Conservation (phyloP, 2,113 vertebrate genomes). For the Hyaena hyaena region DNA sequence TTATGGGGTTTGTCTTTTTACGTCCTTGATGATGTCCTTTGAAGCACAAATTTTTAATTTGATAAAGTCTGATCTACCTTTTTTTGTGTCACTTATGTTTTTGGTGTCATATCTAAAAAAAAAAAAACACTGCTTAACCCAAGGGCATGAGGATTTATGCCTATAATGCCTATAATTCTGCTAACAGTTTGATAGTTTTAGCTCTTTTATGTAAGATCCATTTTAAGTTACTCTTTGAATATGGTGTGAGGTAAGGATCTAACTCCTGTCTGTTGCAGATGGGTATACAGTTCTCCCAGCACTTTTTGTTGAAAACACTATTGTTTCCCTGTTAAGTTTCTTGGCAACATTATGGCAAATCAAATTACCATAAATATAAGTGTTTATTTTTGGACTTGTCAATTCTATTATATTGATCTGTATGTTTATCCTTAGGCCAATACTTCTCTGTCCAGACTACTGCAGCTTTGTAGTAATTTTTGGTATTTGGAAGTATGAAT, state of each 20-base stretch:
- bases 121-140: not conserved
- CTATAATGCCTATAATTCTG: not conserved
- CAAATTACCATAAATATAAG: not conserved
- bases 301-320: not conserved
- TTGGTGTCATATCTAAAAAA: not conserved
- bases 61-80: not conserved
- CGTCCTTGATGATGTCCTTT: not conserved
- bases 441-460: not conserved
- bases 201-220: not conserved
- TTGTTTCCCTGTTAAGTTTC: not conserved
- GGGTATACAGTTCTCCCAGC: not conserved
- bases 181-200: not conserved
- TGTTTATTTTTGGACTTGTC: not conserved
- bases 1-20: not conserved
- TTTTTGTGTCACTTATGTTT: not conserved
- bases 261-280: not conserved
- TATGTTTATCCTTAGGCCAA: not conserved
- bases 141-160: not conserved
- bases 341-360: not conserved
- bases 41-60: not conserved
- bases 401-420: not conserved
- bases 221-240: not conserved
- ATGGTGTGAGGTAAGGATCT: not conserved
- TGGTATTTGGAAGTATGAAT: not conserved
- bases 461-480: not conserved